phyloP scores from a whole-genome alignment of 2,888 invertebrate genomes.

The Spialia ferax region DNA sequence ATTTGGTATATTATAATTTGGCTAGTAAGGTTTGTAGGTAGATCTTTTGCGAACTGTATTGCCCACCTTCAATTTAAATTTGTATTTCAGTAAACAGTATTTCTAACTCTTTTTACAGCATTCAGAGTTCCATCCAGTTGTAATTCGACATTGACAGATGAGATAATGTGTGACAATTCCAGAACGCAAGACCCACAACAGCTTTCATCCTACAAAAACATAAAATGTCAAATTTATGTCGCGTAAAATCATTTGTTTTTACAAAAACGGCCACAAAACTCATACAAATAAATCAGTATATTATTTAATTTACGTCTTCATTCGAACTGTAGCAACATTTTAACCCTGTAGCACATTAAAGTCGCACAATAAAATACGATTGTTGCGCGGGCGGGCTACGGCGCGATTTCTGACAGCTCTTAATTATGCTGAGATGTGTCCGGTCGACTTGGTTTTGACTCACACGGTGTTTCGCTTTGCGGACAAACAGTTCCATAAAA shows the following conservation, averaged over 20 bases:
- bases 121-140: too few relatives aligned
- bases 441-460: conserved; percentile 46
- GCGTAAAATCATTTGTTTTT: background rate
- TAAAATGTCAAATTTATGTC: background rate
- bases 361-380: conserved; percentile 34
- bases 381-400: conserved; percentile 46
- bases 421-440: conserved; percentile 67
- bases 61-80: too few relatives aligned
- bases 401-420: conserved; percentile 62
- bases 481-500: too few relatives aligned
- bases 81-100: too few relatives aligned
- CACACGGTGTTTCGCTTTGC: background rate
- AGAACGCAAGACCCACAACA: too few relatives aligned
- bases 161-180: too few relatives aligned
- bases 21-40: too few relatives aligned
- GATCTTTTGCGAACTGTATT: too few relatives aligned
- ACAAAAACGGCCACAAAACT: background rate
- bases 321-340: conserved; percentile 41
- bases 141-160: too few relatives aligned
- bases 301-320: conserved; percentile 6
- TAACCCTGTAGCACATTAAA: conserved; percentile 42
- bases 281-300: background rate
- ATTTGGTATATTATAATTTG: too few relatives aligned
- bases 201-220: too few relatives aligned
- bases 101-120: too few relatives aligned